Evolutionary conservation across 2,888 invertebrate genomes (phyloP).

Genomic region (Piscicola geometra): DNA sequence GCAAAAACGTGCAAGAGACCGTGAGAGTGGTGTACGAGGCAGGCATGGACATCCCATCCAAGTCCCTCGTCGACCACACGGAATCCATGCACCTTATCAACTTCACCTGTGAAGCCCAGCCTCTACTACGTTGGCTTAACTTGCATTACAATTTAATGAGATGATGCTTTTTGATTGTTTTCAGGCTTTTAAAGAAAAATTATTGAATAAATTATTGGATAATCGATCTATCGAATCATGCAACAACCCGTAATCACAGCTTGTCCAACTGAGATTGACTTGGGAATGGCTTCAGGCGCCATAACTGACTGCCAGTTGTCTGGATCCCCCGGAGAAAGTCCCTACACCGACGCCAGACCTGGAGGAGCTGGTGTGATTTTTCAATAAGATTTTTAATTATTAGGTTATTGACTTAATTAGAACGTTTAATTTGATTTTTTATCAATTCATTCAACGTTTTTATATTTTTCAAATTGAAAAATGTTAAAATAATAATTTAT

Average conservation of each 20-base stretch:
- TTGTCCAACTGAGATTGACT: slow-evolving; percentile 3
- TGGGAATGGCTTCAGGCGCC: slow-evolving; percentile 7
- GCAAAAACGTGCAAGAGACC: slow-evolving; percentile 2
- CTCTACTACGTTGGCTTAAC: not conserved
- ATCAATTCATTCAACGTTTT: no score
- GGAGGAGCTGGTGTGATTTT: slow-evolving; percentile 8
- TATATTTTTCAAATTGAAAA: no score
- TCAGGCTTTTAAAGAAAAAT: no score
- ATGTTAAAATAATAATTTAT: not conserved
- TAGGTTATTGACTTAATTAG: no score
- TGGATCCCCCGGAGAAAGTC: slow-evolving; percentile 40
- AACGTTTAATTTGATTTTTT: no score
- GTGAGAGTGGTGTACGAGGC: slow-evolving; percentile 24
- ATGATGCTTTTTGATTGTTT: not conserved
- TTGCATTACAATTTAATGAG: not conserved
- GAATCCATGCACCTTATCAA: slow-evolving; percentile 17
- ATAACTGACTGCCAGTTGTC: slow-evolving; percentile 32
- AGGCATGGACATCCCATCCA: not conserved
- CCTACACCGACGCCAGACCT: slow-evolving; percentile 14
- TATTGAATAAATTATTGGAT: no score
- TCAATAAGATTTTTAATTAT: no score
- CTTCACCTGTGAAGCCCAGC: slow-evolving; percentile 8
- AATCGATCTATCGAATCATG: no score
- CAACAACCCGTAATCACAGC: no score
- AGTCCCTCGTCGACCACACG: not conserved